Base-by-base conservation (phyloP, 2,113 vertebrate species). In the Ctenodactylus gundi region DNA sequence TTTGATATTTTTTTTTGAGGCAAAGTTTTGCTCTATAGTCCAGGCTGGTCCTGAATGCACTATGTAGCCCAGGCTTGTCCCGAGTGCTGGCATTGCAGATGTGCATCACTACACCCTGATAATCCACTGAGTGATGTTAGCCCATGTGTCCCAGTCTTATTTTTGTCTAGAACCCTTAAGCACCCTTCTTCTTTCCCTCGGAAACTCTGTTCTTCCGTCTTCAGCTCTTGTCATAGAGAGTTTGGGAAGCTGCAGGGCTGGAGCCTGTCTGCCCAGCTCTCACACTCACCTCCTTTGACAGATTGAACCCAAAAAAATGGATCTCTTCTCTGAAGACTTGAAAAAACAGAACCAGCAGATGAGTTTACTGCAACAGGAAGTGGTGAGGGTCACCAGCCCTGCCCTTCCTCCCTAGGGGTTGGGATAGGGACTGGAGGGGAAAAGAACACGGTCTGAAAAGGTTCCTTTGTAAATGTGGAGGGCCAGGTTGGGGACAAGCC, bases 371-470 rank as follows among this genome's bases (percentile, higher is more conserved):
- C 94, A 95, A 68, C 76, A 0, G 41, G 94, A 97, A 29, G 2
- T 97, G 96, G 97, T 97, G 60, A 97, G 97, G 20, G 29, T 9
- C 44, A 4, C 0, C 0, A 20, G 17, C 13, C 20, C 78, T 14
- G 6, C 34, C 72, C 21, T 57, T 49, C 27, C 68, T 15, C 5
- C 25, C 17, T 31, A 62, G 86, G 21, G 20, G 6, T 14, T 10
- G 21, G 14, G 81, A 31, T 1, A 0, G 21, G 62, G 17, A 31
- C 7, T 41, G 3, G 11, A 12, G 39, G 31, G 46, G 14, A 80
- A 64, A 55, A 65, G 1, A 7, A 68, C 23, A 65, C 55, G 31
- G 4, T 10, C 51, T 81, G 34, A 57, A 85, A 73, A 76, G 51
- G 27, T 82, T 36, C 57, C n/a, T 67, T 18, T 53, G 23, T 25